phyloP scores from a whole-genome alignment of 1,140 invertebrate species.

The Drosophila sulfurigaster region DNA sequence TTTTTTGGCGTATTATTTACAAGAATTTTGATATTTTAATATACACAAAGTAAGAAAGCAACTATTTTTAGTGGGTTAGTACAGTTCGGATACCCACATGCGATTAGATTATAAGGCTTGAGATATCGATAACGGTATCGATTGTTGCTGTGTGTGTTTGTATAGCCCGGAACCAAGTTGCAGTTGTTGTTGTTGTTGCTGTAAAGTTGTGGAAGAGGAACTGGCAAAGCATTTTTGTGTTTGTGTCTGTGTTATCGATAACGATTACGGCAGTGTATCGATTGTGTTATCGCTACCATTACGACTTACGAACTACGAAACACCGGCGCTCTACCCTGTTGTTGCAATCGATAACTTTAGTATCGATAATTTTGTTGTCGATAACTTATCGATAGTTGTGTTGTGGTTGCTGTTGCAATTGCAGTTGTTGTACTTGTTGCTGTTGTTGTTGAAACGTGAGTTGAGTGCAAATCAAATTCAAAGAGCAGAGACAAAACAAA shows the following conservation, averaged over 20 bases:
- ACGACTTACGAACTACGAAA: slow-evolving; percentile 44
- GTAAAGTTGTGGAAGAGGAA: slow-evolving; percentile 3
- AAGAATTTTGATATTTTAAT: slow-evolving; percentile 23
- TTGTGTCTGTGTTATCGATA: slow-evolving; percentile 16
- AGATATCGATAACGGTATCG: slow-evolving; percentile 10
- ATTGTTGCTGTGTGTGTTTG: neutral
- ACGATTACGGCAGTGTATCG: slow-evolving; percentile 6
- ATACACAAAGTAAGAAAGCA: slow-evolving; percentile 12
- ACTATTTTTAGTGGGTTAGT: slow-evolving; percentile 27
- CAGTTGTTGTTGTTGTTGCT: neutral
- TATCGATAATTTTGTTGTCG: slow-evolving; percentile 13
- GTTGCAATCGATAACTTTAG: neutral
- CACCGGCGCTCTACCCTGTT: slow-evolving; percentile 19
- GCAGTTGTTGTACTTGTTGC: slow-evolving; percentile 1
- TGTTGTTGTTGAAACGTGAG: slow-evolving; percentile 38
- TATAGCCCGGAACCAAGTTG: neutral
- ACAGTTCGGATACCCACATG: slow-evolving; percentile 38
- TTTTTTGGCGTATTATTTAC: slow-evolving; percentile 59
- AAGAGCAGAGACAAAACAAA: neutral
- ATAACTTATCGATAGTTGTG: slow-evolving; percentile 9
- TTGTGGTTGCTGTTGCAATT: slow-evolving; percentile 7
- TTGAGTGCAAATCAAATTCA: slow-evolving; percentile 45
- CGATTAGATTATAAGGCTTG: slow-evolving; percentile 20
- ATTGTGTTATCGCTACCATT: slow-evolving; percentile 9
- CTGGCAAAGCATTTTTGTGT: neutral